Evolutionary conservation across 1,140 invertebrate genomes (phyloP).

Genomic region (Andrena cerasifolii): DNA sequence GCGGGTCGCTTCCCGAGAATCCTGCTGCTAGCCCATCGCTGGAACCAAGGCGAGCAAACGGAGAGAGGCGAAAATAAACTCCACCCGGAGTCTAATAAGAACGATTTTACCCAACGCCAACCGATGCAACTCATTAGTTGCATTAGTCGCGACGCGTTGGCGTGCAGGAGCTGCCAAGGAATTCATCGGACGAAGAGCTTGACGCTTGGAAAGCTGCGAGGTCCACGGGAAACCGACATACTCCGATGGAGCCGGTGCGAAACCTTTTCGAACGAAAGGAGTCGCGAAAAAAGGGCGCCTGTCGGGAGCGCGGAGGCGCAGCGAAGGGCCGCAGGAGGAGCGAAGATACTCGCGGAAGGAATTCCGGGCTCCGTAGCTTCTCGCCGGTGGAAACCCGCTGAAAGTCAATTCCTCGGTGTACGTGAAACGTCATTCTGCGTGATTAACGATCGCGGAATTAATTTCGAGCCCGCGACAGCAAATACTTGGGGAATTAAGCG

Average conservation of each 20-base stretch:
- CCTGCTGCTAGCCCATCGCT: too few relatives aligned
- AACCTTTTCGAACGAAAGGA: too few relatives aligned
- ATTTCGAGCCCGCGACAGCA: slow-evolving; percentile 54
- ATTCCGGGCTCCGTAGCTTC: slow-evolving; percentile 29
- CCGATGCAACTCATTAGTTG: too few relatives aligned
- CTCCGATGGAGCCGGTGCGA: too few relatives aligned
- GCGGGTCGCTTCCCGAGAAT: background rate
- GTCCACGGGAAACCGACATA: too few relatives aligned
- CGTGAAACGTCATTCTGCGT: slow-evolving; percentile 53
- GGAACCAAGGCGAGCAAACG: background rate
- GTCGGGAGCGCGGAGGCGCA: background rate
- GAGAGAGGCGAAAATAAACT: background rate
- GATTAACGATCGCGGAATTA: slow-evolving; percentile 65
- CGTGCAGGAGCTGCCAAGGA: too few relatives aligned
- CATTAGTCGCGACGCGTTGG: too few relatives aligned
- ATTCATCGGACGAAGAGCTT: too few relatives aligned
- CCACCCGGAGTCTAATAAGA: too few relatives aligned
- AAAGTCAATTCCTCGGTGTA: slow-evolving; percentile 56
- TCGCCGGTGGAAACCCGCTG: slow-evolving; percentile 8
- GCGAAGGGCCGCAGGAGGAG: background rate
- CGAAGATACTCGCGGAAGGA: slow-evolving; percentile 41
- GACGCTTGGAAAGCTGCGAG: too few relatives aligned
- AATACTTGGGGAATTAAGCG: slow-evolving; percentile 47
- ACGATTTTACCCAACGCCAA: too few relatives aligned
- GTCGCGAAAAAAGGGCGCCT: too few relatives aligned